These are phyloP conservation scores for Bufotes viridis DNA, from an alignment of 2,797 vertebrate species.

Conservation along the genomic window DNA sequence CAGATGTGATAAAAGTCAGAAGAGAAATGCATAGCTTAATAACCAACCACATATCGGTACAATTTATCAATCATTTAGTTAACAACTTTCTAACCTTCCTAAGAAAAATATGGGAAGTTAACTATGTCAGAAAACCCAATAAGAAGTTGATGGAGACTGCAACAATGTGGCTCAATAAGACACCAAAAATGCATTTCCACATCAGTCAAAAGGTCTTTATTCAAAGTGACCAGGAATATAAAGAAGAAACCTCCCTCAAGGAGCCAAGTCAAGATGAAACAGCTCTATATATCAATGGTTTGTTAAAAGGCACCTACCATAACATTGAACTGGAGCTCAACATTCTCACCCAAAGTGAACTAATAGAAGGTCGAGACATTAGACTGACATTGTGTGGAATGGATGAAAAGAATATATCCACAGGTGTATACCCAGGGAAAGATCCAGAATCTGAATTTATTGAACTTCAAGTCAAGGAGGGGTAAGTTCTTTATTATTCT, in stretches of 20 bases:
- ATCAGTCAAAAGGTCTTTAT: not conserved
- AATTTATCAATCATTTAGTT: not conserved
- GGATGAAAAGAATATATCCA: slow-evolving; percentile 4
- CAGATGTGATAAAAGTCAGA: not conserved
- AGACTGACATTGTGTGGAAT: not conserved
- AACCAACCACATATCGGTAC: not conserved
- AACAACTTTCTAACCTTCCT: not conserved
- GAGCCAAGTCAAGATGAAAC: not conserved
- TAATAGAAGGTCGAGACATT: not conserved
- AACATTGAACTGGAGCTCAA: not conserved
- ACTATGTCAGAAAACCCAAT: not conserved
- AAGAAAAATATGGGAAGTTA: not conserved
- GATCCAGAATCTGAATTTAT: not conserved
- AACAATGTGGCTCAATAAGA: not conserved
- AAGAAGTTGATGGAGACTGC: not conserved
- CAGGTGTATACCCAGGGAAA: slow-evolving; percentile 20
- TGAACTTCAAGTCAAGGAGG: not conserved
- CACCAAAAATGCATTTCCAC: not conserved
- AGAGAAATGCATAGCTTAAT: not conserved
- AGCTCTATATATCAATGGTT: not conserved
- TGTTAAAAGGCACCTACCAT: not conserved
- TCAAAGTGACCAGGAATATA: not conserved
- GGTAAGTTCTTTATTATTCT: not conserved
- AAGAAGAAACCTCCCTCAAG: not conserved
- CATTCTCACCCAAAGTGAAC: slow-evolving; percentile 15